Evolutionary conservation across 2,113 vertebrate species (phyloP).

Genomic region (Malaclemys terrapin): DNA sequence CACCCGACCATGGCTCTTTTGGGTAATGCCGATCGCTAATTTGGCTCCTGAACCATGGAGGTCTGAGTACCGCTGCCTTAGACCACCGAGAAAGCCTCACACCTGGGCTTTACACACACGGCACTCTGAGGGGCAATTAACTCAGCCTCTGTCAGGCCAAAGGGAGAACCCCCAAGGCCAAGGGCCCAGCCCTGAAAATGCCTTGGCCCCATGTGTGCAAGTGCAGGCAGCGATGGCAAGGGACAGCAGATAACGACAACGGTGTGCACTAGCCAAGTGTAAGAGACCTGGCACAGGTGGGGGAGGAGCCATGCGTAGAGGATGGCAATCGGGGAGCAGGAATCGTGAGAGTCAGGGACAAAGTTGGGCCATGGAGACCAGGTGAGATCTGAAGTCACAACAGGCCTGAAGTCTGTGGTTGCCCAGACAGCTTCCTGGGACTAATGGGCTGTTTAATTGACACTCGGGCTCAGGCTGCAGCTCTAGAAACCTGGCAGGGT

Average conservation of each 20-base stretch:
- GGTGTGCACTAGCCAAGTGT: not conserved
- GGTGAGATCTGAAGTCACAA: not conserved
- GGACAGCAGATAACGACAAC: not conserved
- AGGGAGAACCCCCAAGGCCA: not conserved
- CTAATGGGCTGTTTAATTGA: not conserved
- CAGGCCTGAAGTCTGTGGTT: not conserved
- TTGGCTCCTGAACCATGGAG: no score
- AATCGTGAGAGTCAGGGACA: no score
- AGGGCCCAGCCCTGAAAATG: not conserved
- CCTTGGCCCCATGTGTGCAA: not conserved
- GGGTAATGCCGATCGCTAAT: no score
- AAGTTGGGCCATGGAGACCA: not conserved
- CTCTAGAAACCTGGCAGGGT: not conserved
- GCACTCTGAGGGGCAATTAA: rapidly evolving
- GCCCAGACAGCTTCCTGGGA: not conserved
- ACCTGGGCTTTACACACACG: no score
- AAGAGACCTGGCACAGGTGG: no score
- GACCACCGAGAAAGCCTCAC: no score
- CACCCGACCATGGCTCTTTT: no score
- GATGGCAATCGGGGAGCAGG: no score
- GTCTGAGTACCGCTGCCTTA: no score
- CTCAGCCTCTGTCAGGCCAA: rapidly evolving
- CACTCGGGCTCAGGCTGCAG: not conserved
- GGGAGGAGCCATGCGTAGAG: no score
- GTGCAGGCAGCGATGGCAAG: not conserved